A percentile compares a stretch with the other conserved stretches of the same genome.
Conservation (phyloP, 2,113 vertebrate genomes). For the Fregetta grallaria region DNA sequence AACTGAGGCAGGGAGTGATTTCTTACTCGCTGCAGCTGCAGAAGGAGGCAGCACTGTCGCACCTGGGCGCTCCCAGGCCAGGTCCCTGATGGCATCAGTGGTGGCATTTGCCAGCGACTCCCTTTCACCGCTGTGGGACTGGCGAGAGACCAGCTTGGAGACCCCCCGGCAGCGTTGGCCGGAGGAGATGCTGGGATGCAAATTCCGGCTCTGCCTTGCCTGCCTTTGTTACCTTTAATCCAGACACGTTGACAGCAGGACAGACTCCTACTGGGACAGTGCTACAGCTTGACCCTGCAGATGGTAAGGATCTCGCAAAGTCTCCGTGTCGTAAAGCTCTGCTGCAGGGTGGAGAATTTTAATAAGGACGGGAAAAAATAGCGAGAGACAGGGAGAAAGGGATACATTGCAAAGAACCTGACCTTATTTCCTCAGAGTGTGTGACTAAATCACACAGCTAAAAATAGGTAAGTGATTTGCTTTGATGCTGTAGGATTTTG, state of each 20-base stretch:
- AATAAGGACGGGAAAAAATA: slow-evolving; percentile 48
- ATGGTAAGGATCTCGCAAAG: neutral
- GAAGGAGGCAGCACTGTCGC: neutral
- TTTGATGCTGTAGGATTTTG: slow-evolving; percentile 68
- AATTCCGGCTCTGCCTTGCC: neutral
- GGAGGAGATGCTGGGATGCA: neutral
- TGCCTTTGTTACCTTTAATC: neutral
- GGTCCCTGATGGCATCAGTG: neutral
- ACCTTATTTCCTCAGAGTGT: slow-evolving; percentile 62
- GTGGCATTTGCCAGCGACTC: neutral
- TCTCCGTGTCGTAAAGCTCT: neutral
- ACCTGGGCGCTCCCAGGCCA: neutral
- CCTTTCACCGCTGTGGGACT: fast-evolving
- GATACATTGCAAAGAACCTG: slow-evolving; percentile 32
- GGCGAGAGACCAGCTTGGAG: fast-evolving
- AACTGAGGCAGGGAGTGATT: neutral
- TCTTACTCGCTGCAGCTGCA: neutral
- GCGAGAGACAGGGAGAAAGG: slow-evolving; percentile 18
- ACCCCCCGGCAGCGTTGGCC: fast-evolving
- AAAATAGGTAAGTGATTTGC: slow-evolving; percentile 68
- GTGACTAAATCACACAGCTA: slow-evolving; percentile 62
- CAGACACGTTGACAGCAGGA: neutral
- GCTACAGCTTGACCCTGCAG: slow-evolving; percentile 23
- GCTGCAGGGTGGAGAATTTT: slow-evolving; percentile 56
- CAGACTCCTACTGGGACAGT: neutral